These are phyloP conservation scores for Odontamblyopus rebecca DNA, from an alignment of 2,797 vertebrate species.

Conservation along the genomic window DNA sequence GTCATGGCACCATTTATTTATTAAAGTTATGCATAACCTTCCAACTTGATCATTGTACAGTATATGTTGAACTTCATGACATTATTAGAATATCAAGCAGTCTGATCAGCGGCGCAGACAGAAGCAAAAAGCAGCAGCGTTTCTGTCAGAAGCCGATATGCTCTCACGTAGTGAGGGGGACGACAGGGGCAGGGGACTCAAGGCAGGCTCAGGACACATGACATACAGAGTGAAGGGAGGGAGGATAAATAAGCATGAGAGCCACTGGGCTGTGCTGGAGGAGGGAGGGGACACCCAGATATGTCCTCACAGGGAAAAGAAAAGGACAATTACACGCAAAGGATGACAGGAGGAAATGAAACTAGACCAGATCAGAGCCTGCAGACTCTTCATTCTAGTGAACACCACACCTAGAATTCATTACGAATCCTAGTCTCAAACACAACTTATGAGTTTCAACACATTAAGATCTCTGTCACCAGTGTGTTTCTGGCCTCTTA, in stretches of 20 bases:
- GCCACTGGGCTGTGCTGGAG: constrained; percentile 40
- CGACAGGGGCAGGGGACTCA: constrained; percentile 35
- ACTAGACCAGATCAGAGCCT: constrained; percentile 76
- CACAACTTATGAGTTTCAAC: constrained; percentile 56
- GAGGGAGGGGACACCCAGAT: constrained; percentile 48
- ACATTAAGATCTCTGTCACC: constrained; percentile 57
- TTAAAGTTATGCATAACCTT: constrained; percentile 78
- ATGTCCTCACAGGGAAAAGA: constrained; percentile 46
- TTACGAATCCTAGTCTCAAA: constrained; percentile 56
- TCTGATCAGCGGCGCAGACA: constrained; percentile 52
- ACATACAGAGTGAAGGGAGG: constrained; percentile 51
- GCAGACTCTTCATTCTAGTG: constrained; percentile 77
- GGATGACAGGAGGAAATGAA: constrained; percentile 40
- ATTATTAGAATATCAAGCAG: constrained; percentile 68
- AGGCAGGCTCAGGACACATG: constrained; percentile 46
- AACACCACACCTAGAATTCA: constrained; percentile 62
- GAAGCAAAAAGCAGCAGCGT: constrained; percentile 59
- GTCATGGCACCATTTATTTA: constrained; percentile 78
- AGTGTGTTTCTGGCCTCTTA: constrained; percentile 65
- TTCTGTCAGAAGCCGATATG: constrained; percentile 56
- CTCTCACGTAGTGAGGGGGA: constrained; percentile 40
- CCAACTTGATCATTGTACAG: constrained; percentile 73
- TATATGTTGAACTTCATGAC: constrained; percentile 76
- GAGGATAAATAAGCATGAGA: constrained; percentile 53
- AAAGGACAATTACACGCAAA: constrained; percentile 39